A percentile compares a stretch with the other conserved stretches of the same genome.
Evolutionary conservation across 2,797 vertebrate species (phyloP).

Genomic region (Cynodonichthys magdalenae): DNA sequence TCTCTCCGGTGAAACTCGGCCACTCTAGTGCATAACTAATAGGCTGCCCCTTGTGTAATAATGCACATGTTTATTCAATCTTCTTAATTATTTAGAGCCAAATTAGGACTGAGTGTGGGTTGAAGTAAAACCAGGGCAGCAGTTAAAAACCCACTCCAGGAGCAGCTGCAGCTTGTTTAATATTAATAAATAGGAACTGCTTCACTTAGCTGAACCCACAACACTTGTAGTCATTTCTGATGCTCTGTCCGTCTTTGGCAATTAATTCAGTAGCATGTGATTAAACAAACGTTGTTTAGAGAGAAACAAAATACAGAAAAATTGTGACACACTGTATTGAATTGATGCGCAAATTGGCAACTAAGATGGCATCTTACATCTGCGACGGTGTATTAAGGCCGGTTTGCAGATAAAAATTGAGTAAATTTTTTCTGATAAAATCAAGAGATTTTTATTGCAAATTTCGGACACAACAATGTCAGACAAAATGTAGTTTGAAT

Average conservation of each 20-base stretch:
- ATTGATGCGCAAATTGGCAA: not conserved
- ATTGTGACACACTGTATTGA: too few relatives aligned
- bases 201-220: constrained; percentile 35
- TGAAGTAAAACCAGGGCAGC: constrained; percentile 29
- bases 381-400: too few relatives aligned
- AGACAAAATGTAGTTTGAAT: too few relatives aligned
- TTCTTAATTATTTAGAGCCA: constrained; percentile 62
- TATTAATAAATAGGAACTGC: constrained; percentile 56
- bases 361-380: too few relatives aligned
- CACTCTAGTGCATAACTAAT: constrained; percentile 56
- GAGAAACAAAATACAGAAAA: constrained; percentile 3
- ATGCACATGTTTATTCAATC: constrained; percentile 44
- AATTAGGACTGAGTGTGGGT: constrained; percentile 48
- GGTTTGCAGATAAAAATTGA: too few relatives aligned
- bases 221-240: constrained; percentile 24
- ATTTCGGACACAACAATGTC: too few relatives aligned
- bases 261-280: constrained; percentile 15
- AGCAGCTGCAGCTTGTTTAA: constrained; percentile 50
- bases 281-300: constrained; percentile 35
- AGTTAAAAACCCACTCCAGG: constrained; percentile 34
- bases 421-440: too few relatives aligned
- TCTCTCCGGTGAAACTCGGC: constrained; percentile 37
- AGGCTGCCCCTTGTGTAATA: constrained; percentile 41
- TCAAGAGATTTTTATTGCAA: too few relatives aligned
- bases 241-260: constrained; percentile 5